Conservation (phyloP, 2,797 vertebrate species). For the Sarcophilus harrisii region DNA sequence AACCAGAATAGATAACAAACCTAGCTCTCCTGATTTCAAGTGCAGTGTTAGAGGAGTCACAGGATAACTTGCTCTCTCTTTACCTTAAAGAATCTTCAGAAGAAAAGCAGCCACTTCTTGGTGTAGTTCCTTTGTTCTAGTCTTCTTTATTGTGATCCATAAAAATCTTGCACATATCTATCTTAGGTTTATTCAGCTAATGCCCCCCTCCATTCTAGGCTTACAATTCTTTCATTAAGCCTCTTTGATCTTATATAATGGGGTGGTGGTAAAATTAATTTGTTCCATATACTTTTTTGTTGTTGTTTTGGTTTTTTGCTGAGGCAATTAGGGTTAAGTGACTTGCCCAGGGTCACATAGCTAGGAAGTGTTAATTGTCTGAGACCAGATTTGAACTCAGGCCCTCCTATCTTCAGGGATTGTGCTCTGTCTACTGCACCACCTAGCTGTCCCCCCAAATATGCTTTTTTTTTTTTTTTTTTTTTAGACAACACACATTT, state of each 20-base stretch:
- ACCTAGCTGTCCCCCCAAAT: too few relatives aligned
- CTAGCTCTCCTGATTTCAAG: background rate
- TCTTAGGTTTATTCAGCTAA: background rate
- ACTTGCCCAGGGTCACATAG: too few relatives aligned
- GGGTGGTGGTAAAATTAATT: background rate
- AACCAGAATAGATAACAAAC: background rate
- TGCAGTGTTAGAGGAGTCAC: background rate
- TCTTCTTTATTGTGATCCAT: background rate
- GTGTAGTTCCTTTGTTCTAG: background rate
- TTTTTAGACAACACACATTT: too few relatives aligned
- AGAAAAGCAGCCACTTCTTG: background rate
- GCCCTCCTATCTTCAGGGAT: too few relatives aligned
- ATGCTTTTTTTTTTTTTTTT: too few relatives aligned
- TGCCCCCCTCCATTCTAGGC: background rate
- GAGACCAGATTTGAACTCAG: too few relatives aligned
- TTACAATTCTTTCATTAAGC: background rate
- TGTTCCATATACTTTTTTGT: too few relatives aligned
- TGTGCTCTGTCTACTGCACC: too few relatives aligned
- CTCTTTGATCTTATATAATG: background rate
- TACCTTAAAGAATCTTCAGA: background rate
- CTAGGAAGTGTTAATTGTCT: too few relatives aligned
- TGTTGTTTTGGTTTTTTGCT: too few relatives aligned
- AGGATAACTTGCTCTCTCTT: background rate
- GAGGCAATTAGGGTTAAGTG: too few relatives aligned
- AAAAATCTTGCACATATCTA: background rate